Evolutionary conservation across 2,888 invertebrate genomes (phyloP).

Genomic region (Dynastes tityus): DNA sequence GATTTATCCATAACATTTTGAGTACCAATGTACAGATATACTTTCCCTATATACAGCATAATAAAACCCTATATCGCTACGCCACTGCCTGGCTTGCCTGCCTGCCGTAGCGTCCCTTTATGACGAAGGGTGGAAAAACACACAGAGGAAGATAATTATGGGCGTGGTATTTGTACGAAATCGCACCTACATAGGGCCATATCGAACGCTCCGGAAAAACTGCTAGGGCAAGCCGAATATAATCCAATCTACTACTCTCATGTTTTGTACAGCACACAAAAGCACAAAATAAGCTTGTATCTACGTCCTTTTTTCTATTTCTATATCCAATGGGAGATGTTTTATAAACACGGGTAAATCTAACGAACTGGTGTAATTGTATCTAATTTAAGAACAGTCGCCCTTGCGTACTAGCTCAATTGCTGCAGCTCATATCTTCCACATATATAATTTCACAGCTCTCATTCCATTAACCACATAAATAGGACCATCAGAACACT

Average conservation of each 20-base stretch:
- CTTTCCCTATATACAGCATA: too few species aligned
- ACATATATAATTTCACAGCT: neutral
- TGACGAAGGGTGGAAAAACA: slow-evolving; percentile 12
- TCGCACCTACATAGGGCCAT: neutral
- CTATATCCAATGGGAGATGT: neutral
- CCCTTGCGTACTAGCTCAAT: too few species aligned
- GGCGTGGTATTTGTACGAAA: slow-evolving; percentile 18
- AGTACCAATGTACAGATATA: too few species aligned
- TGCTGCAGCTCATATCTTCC: too few species aligned
- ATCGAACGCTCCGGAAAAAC: slow-evolving; percentile 13
- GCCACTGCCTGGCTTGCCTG: neutral
- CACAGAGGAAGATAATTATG: slow-evolving; percentile 18
- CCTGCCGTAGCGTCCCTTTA: neutral
- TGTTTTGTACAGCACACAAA: neutral
- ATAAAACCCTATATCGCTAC: too few species aligned
- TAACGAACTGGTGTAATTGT: too few species aligned
- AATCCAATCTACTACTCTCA: neutral
- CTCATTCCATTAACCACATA: neutral
- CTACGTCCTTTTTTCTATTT: too few species aligned
- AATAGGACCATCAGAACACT: neutral
- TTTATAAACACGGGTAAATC: too few species aligned
- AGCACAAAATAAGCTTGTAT: too few species aligned
- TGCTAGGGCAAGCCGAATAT: slow-evolving; percentile 1
- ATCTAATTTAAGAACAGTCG: too few species aligned
- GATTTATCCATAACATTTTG: too few species aligned